Base-by-base conservation (phyloP, 2,797 vertebrate species). In the Sciaenops ocellatus region DNA sequence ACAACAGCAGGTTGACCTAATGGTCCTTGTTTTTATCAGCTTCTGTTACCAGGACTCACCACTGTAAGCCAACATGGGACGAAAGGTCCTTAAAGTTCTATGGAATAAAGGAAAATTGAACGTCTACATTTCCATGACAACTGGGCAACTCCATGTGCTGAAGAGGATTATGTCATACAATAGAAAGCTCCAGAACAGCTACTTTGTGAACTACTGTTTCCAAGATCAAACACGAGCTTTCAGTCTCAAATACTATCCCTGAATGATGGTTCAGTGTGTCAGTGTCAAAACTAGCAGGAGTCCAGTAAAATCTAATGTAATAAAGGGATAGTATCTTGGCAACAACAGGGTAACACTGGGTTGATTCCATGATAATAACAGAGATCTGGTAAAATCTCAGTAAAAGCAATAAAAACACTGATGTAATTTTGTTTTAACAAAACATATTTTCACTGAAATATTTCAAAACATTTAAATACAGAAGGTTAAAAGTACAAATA, bases 401-500 rank as follows among this genome's bases (percentile, higher is more conserved):
- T 34, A 26, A 65, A 41, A 73, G 26, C 17, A 26, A 61, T 4
- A 51, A 3, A 8, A 34, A 51, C 18, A 64, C 24, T 48, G 17
- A 51, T 26, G 41, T n/a, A 64, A 11, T 9, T 10, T 16, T 42
- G 2, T 13, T 66, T 6, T 22, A 70, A 54, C n/a, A 44, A 68
- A 68, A 15, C 1, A 0, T 42, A 69, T 38, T 44, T 70, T 79
- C 28, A 61, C n/a, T 55, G 12, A 55, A 67, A 63, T 51, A 28
- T 51, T 76, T 52, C 0, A 16, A 75, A 69, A 44, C 17, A 52
- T 65, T 52, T 6, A 0, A 59, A 50, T 44, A 42, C 52, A 30
- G 54, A 60, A 47, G 30, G 18, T 48, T 77, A 18, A 24, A 68
- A 42, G 42, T 44, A 44, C 26, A 71, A 26, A 72, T 15, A 78